Conservation (phyloP, 1,140 invertebrate species). For the Hylyphantes graminicola region DNA sequence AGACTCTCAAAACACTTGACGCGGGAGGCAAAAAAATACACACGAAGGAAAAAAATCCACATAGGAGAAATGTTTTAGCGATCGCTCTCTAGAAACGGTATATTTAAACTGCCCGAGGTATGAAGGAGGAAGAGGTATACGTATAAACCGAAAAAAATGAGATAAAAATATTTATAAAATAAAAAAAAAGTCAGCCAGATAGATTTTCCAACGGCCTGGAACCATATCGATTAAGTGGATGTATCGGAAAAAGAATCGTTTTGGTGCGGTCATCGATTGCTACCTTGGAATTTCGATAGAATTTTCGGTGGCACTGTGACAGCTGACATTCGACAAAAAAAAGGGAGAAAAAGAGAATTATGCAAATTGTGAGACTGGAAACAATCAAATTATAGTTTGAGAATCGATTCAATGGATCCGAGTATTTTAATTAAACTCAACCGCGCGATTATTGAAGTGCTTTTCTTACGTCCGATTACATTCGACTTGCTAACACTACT, state of each 20-base stretch:
- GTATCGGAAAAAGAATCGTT: constrained; percentile 49
- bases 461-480: not conserved
- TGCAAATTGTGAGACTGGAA: constrained; percentile 37
- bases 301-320: constrained; percentile 26
- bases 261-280: constrained; percentile 45
- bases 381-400: constrained; percentile 46
- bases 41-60: constrained; percentile 2
- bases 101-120: constrained; percentile 41
- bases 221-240: constrained; percentile 46
- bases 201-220: constrained; percentile 29
- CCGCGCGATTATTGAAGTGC: constrained; percentile 34
- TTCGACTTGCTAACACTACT: too few species aligned
- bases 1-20: constrained; percentile 37
- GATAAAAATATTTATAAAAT: not conserved
- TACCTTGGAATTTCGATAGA: not conserved
- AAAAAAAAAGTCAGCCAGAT: constrained; percentile 37
- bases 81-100: constrained; percentile 6
- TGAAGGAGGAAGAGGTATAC: constrained; percentile 17
- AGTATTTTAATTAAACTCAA: constrained; percentile 51
- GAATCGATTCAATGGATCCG: constrained; percentile 29
- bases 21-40: not conserved
- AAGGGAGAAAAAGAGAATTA: constrained; percentile 20
- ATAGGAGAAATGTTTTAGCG: constrained; percentile 6
- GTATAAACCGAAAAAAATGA: constrained; percentile 20
- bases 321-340: constrained; percentile 12